phyloP scores from a whole-genome alignment of 2,113 vertebrate species.

The Mirounga angustirostris region DNA sequence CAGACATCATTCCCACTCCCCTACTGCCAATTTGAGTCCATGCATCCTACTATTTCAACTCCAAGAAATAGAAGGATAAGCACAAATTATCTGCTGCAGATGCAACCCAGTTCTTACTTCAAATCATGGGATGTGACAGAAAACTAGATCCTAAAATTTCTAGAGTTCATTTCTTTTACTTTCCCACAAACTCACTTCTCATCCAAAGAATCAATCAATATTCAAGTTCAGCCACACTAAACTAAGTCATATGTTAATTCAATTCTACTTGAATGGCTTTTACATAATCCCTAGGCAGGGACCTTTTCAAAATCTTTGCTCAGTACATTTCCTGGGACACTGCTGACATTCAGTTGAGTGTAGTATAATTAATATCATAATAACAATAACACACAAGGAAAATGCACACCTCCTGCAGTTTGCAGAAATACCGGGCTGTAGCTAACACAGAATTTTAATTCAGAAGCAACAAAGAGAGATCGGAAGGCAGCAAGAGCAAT shows the following conservation, averaged over 20 bases:
- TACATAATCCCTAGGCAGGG: slow-evolving; percentile 44
- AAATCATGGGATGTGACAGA: background rate
- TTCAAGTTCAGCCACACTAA: slow-evolving; percentile 54
- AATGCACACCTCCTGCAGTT: background rate
- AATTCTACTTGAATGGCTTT: slow-evolving; percentile 58
- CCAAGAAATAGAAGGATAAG: slow-evolving; percentile 19
- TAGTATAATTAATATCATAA: slow-evolving; percentile 47
- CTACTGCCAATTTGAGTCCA: background rate
- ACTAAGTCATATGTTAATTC: slow-evolving; percentile 43
- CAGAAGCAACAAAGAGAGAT: slow-evolving; percentile 30
- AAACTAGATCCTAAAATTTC: background rate
- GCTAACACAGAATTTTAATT: slow-evolving; percentile 49
- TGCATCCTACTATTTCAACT: background rate
- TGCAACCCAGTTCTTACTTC: background rate
- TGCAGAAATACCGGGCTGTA: slow-evolving; percentile 1
- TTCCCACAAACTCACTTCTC: background rate
- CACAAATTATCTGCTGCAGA: background rate
- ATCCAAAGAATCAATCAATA: slow-evolving; percentile 52
- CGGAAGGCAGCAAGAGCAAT: background rate
- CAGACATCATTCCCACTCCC: background rate
- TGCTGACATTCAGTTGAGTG: slow-evolving; percentile 31
- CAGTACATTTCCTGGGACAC: slow-evolving; percentile 34
- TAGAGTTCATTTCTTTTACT: slow-evolving; percentile 36
- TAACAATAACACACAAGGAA: slow-evolving; percentile 19
- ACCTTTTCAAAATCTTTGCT: slow-evolving; percentile 62